A percentile compares a stretch with the other conserved stretches of the same genome.
Evolutionary conservation across 2,113 vertebrate genomes (phyloP).

Genomic region (Ictalurus punctatus): DNA sequence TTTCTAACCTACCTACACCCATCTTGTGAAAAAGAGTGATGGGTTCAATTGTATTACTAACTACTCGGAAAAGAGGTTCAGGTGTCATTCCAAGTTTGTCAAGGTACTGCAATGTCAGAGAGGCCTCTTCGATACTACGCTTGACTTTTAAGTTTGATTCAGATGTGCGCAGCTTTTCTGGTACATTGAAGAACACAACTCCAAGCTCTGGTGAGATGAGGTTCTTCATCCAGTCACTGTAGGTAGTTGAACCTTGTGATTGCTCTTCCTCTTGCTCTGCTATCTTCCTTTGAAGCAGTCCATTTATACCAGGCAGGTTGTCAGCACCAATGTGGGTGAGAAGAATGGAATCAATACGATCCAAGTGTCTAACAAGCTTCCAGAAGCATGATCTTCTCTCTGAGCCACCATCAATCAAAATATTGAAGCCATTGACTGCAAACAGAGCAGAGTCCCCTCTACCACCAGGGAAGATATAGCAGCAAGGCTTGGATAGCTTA

Average conservation of each 20-base stretch:
- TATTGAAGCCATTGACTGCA: constrained; percentile 97
- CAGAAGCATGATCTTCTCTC: constrained; percentile 97
- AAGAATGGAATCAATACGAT: constrained; percentile 93
- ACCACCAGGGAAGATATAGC: constrained; percentile 97
- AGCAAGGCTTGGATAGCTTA: constrained; percentile 97
- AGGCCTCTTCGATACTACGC: constrained; percentile 94
- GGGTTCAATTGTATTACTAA: constrained; percentile 90
- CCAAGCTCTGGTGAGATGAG: constrained; percentile 96
- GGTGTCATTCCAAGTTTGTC: constrained; percentile 87
- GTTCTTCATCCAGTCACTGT: constrained; percentile 97
- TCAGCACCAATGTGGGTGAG: constrained; percentile 97
- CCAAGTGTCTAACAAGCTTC: constrained; percentile 96
- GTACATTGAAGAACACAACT: constrained; percentile 96
- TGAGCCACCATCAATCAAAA: constrained; percentile 94
- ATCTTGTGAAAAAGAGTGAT: constrained; percentile 98
- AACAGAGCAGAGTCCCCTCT: constrained; percentile 98
- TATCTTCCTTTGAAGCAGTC: constrained; percentile 93
- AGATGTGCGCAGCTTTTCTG: constrained; percentile 89
- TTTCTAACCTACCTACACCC: constrained; percentile 94
- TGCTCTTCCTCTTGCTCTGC: constrained; percentile 94
- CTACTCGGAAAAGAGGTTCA: constrained; percentile 88
- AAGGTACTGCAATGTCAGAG: constrained; percentile 89
- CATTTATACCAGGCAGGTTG: constrained; percentile 96
- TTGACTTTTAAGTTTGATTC: constrained; percentile 93
- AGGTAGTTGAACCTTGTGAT: constrained; percentile 90